A percentile compares a stretch with the other conserved stretches of the same genome.
Conservation (phyloP, 1,140 invertebrate genomes). For the Hyphantria cunea region DNA sequence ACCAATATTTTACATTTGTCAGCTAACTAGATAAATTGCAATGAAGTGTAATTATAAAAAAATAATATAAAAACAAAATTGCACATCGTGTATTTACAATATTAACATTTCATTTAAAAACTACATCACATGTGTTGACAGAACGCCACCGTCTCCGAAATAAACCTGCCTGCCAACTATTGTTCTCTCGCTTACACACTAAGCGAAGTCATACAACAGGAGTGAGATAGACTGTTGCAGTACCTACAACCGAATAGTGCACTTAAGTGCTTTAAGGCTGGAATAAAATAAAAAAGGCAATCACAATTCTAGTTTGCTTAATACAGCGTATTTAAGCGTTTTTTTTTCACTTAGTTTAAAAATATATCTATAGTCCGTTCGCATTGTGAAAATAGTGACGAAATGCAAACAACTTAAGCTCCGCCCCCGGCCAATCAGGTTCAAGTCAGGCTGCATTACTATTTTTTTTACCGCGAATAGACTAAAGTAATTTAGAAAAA, state of each 20-base stretch:
- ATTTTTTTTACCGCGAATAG: no score
- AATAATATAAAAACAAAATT: slow-evolving; percentile 14
- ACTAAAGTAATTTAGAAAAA: no score
- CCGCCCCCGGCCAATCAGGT: no score
- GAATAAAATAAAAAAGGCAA: neutral
- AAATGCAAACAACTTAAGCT: no score
- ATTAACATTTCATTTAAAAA: slow-evolving; percentile 11
- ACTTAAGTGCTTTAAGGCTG: neutral
- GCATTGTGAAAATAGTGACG: no score
- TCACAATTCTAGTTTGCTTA: neutral
- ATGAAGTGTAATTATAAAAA: slow-evolving; percentile 6
- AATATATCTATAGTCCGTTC: neutral
- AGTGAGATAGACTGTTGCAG: neutral
- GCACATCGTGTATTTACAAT: slow-evolving; percentile 27
- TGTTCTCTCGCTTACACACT: slow-evolving; percentile 3
- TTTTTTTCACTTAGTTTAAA: neutral
- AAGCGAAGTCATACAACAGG: neutral
- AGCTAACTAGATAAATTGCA: neutral
- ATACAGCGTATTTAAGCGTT: neutral
- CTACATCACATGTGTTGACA: no score
- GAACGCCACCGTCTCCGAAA: neutral
- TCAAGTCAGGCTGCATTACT: no score
- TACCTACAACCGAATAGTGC: neutral
- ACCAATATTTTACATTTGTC: no score
- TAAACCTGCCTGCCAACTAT: slow-evolving; percentile 10